Evolutionary conservation across 2,888 invertebrate species (phyloP), one percentile per base, ranked within the genome.

Genomic region (Tiliacea aurago): DNA sequence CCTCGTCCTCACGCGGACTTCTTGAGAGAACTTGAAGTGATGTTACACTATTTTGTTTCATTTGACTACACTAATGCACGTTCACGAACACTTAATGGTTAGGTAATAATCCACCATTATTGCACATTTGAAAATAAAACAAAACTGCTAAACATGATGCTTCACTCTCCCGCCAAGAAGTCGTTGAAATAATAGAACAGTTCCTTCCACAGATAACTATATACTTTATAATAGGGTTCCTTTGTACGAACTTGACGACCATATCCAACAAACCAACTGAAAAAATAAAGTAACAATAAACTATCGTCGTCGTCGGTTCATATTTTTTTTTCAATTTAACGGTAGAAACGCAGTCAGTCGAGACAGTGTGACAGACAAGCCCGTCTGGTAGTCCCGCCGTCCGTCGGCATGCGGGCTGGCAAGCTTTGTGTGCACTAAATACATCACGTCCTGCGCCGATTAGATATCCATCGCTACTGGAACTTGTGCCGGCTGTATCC

Each of bases 401-500:
- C 33, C 28, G 59, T 15, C 49, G 56, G 23, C 51, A 80, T 75
- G 80, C 76, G 67, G 80, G 67, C 70, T 51, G 23, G 41, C 63
- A 23, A 28, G 45, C 70, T 68, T 71, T 62, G 76, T 80, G 43
- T 64, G 76, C 68, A 76, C 59, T 56, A 65, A 63, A 74, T 58
- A 76, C 76, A 53, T 66, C 37, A 71, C 37, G 76, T 72, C 53
- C 23, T 33, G n/a, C 37, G 47, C 33, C 28, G 62, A 66, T 80
- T 69, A 80, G 51, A 63, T 76, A 66, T 58, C 43, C 20, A 66
- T 66, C 58, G 53, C 33, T 55, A 23, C n/a, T 49, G 37, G 10
- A 66, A n/a, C n/a, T 67, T 28, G 20, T 69, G 33, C 15, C 47
- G 10, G 18, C 33, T 41, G 3, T 13, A 9, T 49, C 5, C 13